phyloP scores from a whole-genome alignment of 2,113 vertebrate genomes.

The Haplotaxodon microlepis region DNA sequence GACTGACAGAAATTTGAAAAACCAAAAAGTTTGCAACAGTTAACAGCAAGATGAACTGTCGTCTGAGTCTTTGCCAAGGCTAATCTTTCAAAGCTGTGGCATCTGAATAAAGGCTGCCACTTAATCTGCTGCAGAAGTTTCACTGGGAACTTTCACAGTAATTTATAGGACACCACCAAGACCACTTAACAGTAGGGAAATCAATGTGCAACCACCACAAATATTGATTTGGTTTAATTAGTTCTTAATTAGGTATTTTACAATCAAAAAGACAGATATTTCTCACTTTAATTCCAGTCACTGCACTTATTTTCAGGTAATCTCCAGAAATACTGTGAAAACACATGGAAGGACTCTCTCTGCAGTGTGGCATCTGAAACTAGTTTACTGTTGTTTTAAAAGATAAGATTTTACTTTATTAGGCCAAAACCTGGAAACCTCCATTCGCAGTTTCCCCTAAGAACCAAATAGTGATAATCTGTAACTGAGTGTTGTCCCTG shows the following conservation, averaged over 20 bases:
- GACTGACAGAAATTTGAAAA: background rate
- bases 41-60: background rate
- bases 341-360: background rate
- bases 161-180: background rate
- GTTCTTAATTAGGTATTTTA: background rate
- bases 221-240: background rate
- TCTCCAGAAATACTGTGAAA: conserved; percentile 15
- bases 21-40: background rate
- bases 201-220: background rate
- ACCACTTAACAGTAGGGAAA: background rate
- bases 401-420: background rate
- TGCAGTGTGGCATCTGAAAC: background rate
- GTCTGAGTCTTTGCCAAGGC: background rate
- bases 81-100: background rate
- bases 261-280: background rate
- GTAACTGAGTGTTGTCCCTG: background rate
- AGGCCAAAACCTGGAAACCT: background rate
- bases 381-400: background rate
- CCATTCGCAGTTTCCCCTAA: background rate
- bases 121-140: background rate
- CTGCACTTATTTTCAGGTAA: background rate
- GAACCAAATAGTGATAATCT: background rate
- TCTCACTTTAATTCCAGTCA: background rate
- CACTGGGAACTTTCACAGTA: background rate
- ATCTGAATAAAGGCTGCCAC: background rate